Evolutionary conservation across 2,113 vertebrate genomes (phyloP), one percentile per base, ranked within the genome.

Genomic region (Eurystomus gularis): DNA sequence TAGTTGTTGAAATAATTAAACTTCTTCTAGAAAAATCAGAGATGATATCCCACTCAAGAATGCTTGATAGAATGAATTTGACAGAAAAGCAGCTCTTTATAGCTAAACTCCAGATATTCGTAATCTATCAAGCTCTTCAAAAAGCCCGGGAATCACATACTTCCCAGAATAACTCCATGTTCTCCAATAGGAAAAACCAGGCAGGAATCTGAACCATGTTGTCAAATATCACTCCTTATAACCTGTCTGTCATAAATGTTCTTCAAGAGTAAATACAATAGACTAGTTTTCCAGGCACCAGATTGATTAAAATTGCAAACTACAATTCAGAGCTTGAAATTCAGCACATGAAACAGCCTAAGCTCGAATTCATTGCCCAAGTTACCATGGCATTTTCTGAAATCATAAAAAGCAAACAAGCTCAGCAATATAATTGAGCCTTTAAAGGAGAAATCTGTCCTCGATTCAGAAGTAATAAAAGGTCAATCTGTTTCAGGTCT

Each of bases 401-500:
- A 97, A 97, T 96, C 94, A 91, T 95, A 94, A 94, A 97, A 94
- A 96, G 65, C 65, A 88, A 95, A 86, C 64, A 95, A 93, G 24
- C 49, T 13, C 46, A 82, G 68, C 78, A 89, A 88, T 94, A 82
- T 94, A 97, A 98, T 62, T 11, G 33, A 97, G 72, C 69, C 77
- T 95, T 97, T 97, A 95, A 97, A 96, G 55, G 55, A 71, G 73
- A 95, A 94, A 96, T 66, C 82, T 94, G 76, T 96, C 90, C 78
- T 97, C 94, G 94, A 91, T 96, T 97, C 96, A 96, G 76, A 97
- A 96, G 86, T 90, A 94, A 96, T 96, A 94, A 97, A 97, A 98
- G 85, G 91, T 96, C 95, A 97, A 51, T 94, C 91, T 96, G 55
- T 93, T 96, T 98, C 94, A 88, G 78, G 76, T 90, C 55, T 94